phyloP scores from a whole-genome alignment of 1,140 invertebrate species.

The Drosophila nannoptera region DNA sequence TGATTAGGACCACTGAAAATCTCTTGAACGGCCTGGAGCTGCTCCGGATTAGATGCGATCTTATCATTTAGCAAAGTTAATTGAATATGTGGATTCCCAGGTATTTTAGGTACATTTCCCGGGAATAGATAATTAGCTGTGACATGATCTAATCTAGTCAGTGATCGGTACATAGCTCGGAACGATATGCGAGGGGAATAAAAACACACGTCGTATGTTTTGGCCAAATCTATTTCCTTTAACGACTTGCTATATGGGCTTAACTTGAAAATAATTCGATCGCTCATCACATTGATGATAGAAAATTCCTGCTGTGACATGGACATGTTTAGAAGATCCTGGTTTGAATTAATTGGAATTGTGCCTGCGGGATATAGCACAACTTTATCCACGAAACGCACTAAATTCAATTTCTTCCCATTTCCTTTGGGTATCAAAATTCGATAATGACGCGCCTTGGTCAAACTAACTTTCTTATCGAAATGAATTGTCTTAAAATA shows the following conservation, averaged over 20 bases:
- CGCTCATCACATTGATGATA: background rate
- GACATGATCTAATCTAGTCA: background rate
- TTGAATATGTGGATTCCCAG: background rate
- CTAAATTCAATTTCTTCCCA: conserved; percentile 14
- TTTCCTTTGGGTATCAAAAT: background rate
- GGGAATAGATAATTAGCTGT: conserved; percentile 5
- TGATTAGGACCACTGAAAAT: conserved; percentile 60
- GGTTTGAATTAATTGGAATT: no score
- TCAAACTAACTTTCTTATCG: background rate
- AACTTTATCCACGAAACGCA: conserved; percentile 48
- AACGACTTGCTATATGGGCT: background rate
- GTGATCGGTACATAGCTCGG: conserved; percentile 36
- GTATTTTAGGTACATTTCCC: background rate
- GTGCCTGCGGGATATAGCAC: conserved; percentile 52
- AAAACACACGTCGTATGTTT: conserved; percentile 42
- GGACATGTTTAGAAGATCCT: no score
- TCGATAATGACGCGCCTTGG: background rate
- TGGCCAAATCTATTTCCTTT: background rate
- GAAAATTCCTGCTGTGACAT: background rate
- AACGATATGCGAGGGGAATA: conserved; percentile 43
- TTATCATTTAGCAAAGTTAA: conserved; percentile 43
- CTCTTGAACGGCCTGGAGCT: conserved; percentile 57
- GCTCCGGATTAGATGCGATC: conserved; percentile 60
- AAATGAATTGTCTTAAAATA: conserved; percentile 32
- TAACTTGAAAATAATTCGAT: background rate